Evolutionary conservation across 2,113 vertebrate genomes (phyloP).

Genomic region (Neolamprologus fasciatus): DNA sequence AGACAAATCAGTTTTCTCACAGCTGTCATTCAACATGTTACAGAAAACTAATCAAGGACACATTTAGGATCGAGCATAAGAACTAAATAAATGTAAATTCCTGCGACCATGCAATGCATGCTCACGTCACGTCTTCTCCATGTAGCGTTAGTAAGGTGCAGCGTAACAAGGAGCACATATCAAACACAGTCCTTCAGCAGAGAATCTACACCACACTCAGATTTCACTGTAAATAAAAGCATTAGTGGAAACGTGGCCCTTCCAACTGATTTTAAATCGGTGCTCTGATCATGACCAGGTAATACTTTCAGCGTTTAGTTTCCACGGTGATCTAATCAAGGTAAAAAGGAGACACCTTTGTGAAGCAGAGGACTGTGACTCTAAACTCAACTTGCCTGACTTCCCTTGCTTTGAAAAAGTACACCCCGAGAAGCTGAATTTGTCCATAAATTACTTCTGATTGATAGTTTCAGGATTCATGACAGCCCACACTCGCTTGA

Average conservation of each 20-base stretch:
- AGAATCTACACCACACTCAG: not conserved
- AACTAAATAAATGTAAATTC: not conserved
- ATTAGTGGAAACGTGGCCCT: not conserved
- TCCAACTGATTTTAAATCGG: not conserved
- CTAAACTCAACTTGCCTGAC: not conserved
- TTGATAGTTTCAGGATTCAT: rapidly evolving
- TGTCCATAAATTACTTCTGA: not conserved
- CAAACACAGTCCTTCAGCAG: rapidly evolving
- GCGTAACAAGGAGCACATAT: not conserved
- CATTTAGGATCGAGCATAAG: rapidly evolving
- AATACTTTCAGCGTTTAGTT: not conserved
- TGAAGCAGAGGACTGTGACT: not conserved
- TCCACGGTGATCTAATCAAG: not conserved
- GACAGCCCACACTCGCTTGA: not conserved
- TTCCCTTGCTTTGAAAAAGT: not conserved
- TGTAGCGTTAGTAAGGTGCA: not conserved
- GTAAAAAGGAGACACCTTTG: not conserved
- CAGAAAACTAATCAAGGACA: not conserved
- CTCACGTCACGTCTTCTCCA: not conserved
- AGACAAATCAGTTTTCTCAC: not conserved
- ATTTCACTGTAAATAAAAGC: rapidly evolving
- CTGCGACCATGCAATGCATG: rapidly evolving
- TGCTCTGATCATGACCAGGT: not conserved
- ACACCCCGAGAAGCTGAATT: not conserved
- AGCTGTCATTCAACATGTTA: not conserved